phyloP scores from a whole-genome alignment of 1,140 invertebrate genomes.

The Drosophila oshimai region DNA sequence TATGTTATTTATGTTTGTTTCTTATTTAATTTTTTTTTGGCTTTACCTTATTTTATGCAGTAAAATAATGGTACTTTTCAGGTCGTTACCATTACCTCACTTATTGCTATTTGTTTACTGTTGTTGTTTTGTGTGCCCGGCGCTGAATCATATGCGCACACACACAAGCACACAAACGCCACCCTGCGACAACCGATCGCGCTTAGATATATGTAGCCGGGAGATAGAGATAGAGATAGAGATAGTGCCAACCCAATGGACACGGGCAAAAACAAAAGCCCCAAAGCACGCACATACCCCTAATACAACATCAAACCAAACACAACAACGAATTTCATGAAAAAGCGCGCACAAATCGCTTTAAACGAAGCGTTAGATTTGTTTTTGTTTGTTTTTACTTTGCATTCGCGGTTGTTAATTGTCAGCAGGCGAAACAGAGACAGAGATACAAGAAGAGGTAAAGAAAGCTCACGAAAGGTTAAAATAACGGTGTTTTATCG shows the following conservation, averaged over 20 bases:
- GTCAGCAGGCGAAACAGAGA: background rate
- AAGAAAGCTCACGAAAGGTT: slow-evolving; percentile 7
- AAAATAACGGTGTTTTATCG: slow-evolving; percentile 3
- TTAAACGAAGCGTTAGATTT: slow-evolving; percentile 48
- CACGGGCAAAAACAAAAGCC: slow-evolving; percentile 27
- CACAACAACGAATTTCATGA: slow-evolving; percentile 49
- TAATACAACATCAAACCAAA: slow-evolving; percentile 48
- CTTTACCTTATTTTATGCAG: background rate
- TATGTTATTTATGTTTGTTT: too few species aligned
- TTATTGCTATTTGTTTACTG: slow-evolving; percentile 12
- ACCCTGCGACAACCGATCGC: slow-evolving; percentile 43
- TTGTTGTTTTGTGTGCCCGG: slow-evolving; percentile 41
- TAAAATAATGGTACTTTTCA: background rate
- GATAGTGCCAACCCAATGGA: slow-evolving; percentile 70
- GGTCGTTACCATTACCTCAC: background rate
- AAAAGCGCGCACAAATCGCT: slow-evolving; percentile 65
- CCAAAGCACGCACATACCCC: slow-evolving; percentile 40
- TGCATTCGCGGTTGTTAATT: slow-evolving; percentile 24
- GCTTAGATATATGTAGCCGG: slow-evolving; percentile 63
- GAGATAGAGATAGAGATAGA: slow-evolving; percentile 55
- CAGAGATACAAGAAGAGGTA: background rate
- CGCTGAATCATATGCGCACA: slow-evolving; percentile 56
- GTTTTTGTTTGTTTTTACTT: slow-evolving; percentile 17
- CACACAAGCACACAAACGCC: slow-evolving; percentile 20
- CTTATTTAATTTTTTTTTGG: too few species aligned